These are phyloP conservation scores for Apamea sordens DNA, from an alignment of 2,888 invertebrate genomes.

Conservation along the genomic window DNA sequence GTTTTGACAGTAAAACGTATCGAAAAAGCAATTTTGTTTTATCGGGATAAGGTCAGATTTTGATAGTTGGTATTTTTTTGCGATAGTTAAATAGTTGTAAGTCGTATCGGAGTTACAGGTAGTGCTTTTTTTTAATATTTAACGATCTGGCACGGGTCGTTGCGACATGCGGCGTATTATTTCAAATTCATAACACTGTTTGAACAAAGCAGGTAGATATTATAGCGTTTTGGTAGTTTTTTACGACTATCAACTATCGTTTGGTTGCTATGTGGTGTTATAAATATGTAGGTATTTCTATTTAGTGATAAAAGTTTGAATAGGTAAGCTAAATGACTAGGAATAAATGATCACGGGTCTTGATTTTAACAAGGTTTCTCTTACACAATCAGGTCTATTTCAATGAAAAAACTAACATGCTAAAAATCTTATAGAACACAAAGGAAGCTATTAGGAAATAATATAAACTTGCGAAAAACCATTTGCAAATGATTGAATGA, in stretches of 20 bases:
- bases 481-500: no score
- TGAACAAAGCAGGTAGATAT: slow-evolving; percentile 77
- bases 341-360: background rate
- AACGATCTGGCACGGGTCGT: slow-evolving; percentile 81
- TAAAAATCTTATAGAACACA: background rate
- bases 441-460: background rate
- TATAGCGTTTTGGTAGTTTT: slow-evolving; percentile 54
- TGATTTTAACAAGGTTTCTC: background rate
- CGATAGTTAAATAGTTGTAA: slow-evolving; percentile 51
- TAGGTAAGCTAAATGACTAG: no score
- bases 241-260: slow-evolving; percentile 33
- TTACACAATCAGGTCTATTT: background rate
- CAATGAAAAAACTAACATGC: background rate
- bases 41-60: slow-evolving; percentile 25
- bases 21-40: slow-evolving; percentile 46
- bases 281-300: background rate
- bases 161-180: slow-evolving; percentile 80
- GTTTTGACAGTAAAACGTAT: slow-evolving; percentile 20
- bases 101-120: slow-evolving; percentile 78
- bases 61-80: slow-evolving; percentile 33
- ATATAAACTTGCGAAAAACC: no score
- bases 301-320: background rate
- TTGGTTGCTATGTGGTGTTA: slow-evolving; percentile 24
- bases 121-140: slow-evolving; percentile 80
- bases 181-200: slow-evolving; percentile 75